Evolutionary conservation across 2,113 vertebrate species (phyloP).

Genomic region (Nipponia nippon): DNA sequence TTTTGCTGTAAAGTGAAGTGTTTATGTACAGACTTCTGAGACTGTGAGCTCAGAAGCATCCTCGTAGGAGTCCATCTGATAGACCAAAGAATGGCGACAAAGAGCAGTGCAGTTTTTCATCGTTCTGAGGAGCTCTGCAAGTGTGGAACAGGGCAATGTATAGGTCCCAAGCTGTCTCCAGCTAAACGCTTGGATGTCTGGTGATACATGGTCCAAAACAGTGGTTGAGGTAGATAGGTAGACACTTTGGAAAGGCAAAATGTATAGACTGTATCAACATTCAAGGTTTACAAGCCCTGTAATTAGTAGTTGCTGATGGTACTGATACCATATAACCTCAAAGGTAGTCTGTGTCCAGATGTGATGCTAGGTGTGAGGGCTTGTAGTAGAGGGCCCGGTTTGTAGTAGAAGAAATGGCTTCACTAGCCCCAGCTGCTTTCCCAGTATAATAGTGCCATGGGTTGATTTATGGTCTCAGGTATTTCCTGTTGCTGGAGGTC

Average conservation of each 20-base stretch:
- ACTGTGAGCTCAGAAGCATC: background rate
- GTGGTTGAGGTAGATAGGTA: background rate
- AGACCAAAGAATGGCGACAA: background rate
- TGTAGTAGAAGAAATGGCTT: background rate
- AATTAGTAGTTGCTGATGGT: background rate
- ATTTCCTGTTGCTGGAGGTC: constrained; percentile 29
- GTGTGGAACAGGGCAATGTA: background rate
- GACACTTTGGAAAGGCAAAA: background rate
- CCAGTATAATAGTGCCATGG: background rate
- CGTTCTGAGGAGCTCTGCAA: background rate
- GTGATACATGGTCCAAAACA: background rate
- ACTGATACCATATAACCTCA: background rate
- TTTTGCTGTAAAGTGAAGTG: background rate
- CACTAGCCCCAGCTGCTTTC: background rate
- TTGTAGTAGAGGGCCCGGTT: too few species aligned
- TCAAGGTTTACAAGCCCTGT: background rate
- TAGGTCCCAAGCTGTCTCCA: background rate
- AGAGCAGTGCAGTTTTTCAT: background rate
- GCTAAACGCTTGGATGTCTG: background rate
- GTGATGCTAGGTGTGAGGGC: background rate
- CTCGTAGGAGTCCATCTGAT: background rate
- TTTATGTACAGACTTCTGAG: background rate
- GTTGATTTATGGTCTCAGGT: constrained; percentile 15
- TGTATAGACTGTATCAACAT: background rate
- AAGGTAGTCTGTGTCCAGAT: background rate